These are phyloP conservation scores for Hemibagrus wyckioides DNA, from an alignment of 2,113 vertebrate genomes.

Conservation along the genomic window DNA sequence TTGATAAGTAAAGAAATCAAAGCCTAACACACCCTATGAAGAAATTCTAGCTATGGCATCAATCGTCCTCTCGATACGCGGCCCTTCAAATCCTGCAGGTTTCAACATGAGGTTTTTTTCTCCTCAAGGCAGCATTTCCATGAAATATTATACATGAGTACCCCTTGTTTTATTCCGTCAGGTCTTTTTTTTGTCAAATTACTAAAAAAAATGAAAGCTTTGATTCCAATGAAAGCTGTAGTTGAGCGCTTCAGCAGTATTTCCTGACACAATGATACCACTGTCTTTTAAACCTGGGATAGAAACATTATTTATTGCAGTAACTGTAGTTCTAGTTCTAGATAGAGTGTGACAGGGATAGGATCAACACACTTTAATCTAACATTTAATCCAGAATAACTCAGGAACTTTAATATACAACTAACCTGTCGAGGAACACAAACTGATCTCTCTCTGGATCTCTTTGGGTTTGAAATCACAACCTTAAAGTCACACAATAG, in stretches of 20 bases:
- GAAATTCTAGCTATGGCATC: constrained; percentile 41
- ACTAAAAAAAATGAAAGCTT: background rate
- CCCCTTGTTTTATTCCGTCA: background rate
- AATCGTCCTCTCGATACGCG: background rate
- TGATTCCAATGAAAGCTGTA: background rate
- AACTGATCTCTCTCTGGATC: background rate
- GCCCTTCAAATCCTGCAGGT: constrained; percentile 12
- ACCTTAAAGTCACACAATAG: background rate
- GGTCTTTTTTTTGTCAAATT: background rate
- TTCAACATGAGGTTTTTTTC: constrained; percentile 25
- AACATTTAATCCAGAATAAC: background rate
- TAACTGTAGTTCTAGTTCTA: background rate
- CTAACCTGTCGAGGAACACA: background rate
- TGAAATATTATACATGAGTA: background rate
- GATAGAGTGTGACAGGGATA: too few species aligned
- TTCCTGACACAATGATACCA: background rate
- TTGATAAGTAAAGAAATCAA: constrained; percentile 30
- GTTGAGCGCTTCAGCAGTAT: background rate
- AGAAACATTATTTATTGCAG: background rate
- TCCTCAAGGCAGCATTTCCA: constrained; percentile 14
- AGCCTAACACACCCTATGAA: constrained; percentile 40
- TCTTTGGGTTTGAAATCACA: background rate
- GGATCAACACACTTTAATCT: background rate
- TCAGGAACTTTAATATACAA: background rate
- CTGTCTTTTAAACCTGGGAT: background rate